Base-by-base conservation (phyloP, 2,113 vertebrate species). In the Callocephalon fimbriatum region DNA sequence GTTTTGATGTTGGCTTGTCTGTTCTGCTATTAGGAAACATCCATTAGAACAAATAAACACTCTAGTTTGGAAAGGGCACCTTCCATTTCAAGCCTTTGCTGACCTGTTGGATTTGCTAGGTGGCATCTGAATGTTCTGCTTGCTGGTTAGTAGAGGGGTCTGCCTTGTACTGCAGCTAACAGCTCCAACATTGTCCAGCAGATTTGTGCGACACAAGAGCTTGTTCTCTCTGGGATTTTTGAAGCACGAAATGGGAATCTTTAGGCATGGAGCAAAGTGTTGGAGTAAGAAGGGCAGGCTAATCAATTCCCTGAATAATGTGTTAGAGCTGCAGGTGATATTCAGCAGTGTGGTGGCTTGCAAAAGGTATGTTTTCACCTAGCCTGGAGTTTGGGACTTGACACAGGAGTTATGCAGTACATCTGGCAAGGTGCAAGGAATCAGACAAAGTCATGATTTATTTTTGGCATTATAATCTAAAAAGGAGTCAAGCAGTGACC, bases 211-310 rank as follows among this genome's bases (percentile, higher is more conserved):
- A 20, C 29, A 54, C 72, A 66, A 42, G 79, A 86, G 45, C 68
- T 91, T 59, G 27, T 50, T 83, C 63, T 79, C 17, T 16, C 75
- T 10, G 50, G 77, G 80, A 35, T 72, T 83, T 91, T 23, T 38
- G 62, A 83, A 87, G 92, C 86, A 84, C 84, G 77, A 94, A 94
- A 94, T 79, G 42, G 82, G 82, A 82, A 82, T 85, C 31, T 85
- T 90, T 80, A 83, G 77, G 81, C 85, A 86, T 29, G 67, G 88
- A 76, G 58, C 51, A 75, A 63, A 75, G 76, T 12, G 16, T 17
- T 66, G 82, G 76, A 76, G 70, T n/a, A 78, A 81, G 79, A 79
- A 68, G 63, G 44, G 26, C 35, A 21, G 38, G 70, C 59, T 47
- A 70, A 86, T 56, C 78, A 82, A 71, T 88, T 73, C 71, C 44